Conservation (phyloP, 2,888 invertebrate species). For the Chalcosyrphus nemorum region DNA sequence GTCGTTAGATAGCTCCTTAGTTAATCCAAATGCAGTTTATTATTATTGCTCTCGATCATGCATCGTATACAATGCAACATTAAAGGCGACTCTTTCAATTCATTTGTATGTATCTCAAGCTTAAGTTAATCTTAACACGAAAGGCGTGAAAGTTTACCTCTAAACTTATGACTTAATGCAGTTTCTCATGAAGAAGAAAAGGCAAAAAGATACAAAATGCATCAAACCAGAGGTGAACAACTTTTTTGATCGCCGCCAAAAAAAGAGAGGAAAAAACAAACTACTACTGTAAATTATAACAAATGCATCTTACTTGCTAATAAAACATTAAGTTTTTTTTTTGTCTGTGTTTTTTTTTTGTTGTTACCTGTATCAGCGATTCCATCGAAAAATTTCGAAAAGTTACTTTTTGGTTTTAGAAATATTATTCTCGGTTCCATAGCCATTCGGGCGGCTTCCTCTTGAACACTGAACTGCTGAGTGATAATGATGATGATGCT, state of each 20-base stretch:
- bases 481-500: slow-evolving; percentile 25
- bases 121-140: slow-evolving; percentile 27
- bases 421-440: slow-evolving; percentile 72
- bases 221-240: slow-evolving; percentile 27
- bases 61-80: neutral
- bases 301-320: neutral
- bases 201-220: slow-evolving; percentile 1
- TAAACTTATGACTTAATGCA: slow-evolving; percentile 28
- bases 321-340: neutral
- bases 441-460: slow-evolving; percentile 56
- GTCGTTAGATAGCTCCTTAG: neutral
- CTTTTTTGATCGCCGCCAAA: neutral
- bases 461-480: slow-evolving; percentile 17
- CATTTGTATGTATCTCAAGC: neutral
- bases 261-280: too few species aligned
- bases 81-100: neutral
- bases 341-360: slow-evolving; percentile 2
- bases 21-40: neutral
- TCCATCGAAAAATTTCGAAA: slow-evolving; percentile 72
- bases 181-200: slow-evolving; percentile 17
- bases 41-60: slow-evolving; percentile 24
- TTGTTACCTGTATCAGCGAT: slow-evolving; percentile 62
- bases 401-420: slow-evolving; percentile 67
- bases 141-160: slow-evolving; percentile 41
- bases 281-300: neutral